Percentiles rank a stretch among this genome's conserved stretches.
phyloP scores from a whole-genome alignment of 2,797 vertebrate genomes.

The Nasua narica region DNA sequence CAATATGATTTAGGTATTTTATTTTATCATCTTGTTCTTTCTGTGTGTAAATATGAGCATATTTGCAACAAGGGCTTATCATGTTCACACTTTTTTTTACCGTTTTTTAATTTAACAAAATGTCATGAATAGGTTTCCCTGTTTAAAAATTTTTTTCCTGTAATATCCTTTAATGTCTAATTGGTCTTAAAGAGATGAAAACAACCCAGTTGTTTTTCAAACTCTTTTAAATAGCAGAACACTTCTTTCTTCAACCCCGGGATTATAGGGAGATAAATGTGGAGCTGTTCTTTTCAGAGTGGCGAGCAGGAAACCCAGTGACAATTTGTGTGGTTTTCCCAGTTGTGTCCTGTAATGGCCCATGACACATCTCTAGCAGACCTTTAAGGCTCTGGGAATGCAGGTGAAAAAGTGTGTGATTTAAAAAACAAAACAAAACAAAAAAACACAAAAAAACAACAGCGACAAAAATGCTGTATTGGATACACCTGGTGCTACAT shows the following conservation, averaged over 20 bases:
- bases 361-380: not conserved
- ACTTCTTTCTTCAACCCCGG: not conserved
- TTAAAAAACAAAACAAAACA: not conserved
- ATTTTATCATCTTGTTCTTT: not conserved
- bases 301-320: not conserved
- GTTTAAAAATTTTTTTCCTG: not conserved
- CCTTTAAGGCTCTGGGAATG: not conserved
- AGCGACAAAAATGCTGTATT: not conserved
- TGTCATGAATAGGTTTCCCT: not conserved
- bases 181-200: not conserved
- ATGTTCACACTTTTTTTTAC: not conserved
- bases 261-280: not conserved
- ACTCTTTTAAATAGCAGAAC: not conserved
- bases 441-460: no score
- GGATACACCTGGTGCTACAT: not conserved
- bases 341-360: rapidly evolving
- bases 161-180: not conserved
- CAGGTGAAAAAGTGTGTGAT: not conserved
- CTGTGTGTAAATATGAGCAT: not conserved
- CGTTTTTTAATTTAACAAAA: not conserved
- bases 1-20: not conserved
- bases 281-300: not conserved
- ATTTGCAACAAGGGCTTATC: not conserved
- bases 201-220: not conserved
- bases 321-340: no score